Evolutionary conservation across 1,140 invertebrate species (phyloP), one percentile per base, ranked within the genome.

Genomic region (Drosophila neocordata): DNA sequence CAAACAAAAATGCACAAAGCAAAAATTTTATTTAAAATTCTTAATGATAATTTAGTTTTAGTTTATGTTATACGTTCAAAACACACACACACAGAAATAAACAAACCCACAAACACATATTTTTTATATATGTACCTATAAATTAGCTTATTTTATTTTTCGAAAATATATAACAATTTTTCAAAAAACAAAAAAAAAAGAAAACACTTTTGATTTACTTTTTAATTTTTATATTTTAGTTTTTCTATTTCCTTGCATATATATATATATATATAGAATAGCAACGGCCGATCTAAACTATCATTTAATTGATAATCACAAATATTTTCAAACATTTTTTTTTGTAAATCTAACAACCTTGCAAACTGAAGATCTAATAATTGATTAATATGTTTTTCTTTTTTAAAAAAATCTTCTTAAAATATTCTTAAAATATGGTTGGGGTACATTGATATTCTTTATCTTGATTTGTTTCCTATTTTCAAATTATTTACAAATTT

Each of bases 121-220:
- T 82, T 79, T 48, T 48, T 48, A 48, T 48, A 48, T 48, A 48
- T 48, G 41, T 48, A 48, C 41, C 15, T 82, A 82, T 88, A 88
- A 73, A 73, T 78, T 87, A 87, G 81, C 59, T 65, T 74, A 81
- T 65, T 79, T 87, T 82, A 87, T 80, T 76, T 77, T 78, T 76
- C 68, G 63, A 85, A 79, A 87, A 87, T 82, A 87, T 87, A 87
- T 87, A 87, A 85, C 82, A 87, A 75, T 81, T 85, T 81, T 73
- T 64, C 59, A n/a, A n/a, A n/a, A n/a, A n/a, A n/a, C n/a, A n/a
- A n/a, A 72, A 75, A 81, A 65, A 77, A 71, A 69, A 73, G 51
- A 71, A 52, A 34, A 52, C 0, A 62, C 18, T 34, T 31, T 15
- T 0, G 27, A 35, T 38, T 44, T 66, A 44, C 35, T 18, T 59